Evolutionary conservation across 2,888 invertebrate genomes (phyloP), one percentile per base, ranked within the genome.

Genomic region (Acanthosepion esculentum): DNA sequence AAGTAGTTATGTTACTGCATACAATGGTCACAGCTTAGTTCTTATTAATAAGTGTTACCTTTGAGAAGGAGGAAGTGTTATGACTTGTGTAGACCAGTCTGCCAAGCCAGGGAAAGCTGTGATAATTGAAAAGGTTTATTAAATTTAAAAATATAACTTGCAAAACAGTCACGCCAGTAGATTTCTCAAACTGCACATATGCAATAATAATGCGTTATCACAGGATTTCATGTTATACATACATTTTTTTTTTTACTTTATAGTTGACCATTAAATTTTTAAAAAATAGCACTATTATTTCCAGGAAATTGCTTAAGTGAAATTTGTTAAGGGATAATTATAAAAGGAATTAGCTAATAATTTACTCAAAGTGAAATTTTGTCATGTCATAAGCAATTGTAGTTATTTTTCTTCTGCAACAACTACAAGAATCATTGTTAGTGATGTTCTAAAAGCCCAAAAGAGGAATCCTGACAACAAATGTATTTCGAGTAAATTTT

Each of bases 1-100:
- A 33, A n/a, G 78, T n/a, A n/a, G n/a, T 33, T 78, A 78, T 78
- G 78, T 78, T n/a, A 78, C 78, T 78, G 78, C 78, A 78, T 78
- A n/a, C n/a, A 78, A 78, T 78, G n/a, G 78, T 33, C 78, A n/a
- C 78, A 78, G 78, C n/a, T 15, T n/a, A 78, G 78, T 33, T 78
- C 78, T 78, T 78, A 33, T 78, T 18, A 78, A 78, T 78, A 78
- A 78, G 78, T 78, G 78, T 78, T 78, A 78, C 78, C 78, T 78
- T 78, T 78, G 78, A 78, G 78, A 78, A 78, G 78, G 78, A n/a
- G 78, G 78, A 78, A 78, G 78, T n/a, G 78, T 78, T 78, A 78
- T 78, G 78, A 78, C 78, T 78, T 78, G 78, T n/a, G 78, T 33
- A 78, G 78, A 78, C 78, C 78, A 78, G 78, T 78, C 78, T 78